A percentile compares a stretch with the other conserved stretches of the same genome.
These are phyloP conservation scores for Danionella cerebrum DNA, from an alignment of 2,113 vertebrate genomes.

Conservation along the genomic window DNA sequence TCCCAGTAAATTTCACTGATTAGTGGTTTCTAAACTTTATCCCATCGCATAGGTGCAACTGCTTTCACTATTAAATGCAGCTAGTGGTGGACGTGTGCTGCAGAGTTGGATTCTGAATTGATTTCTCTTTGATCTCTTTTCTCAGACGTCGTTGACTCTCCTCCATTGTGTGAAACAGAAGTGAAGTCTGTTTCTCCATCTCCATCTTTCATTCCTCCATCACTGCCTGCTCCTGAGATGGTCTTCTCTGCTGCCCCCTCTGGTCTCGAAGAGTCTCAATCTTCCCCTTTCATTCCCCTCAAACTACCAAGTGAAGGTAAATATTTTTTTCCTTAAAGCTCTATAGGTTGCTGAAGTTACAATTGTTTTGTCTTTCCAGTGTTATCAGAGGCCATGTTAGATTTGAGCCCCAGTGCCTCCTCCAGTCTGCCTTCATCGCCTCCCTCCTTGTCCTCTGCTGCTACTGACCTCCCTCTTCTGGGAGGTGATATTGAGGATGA, in stretches of 20 bases:
- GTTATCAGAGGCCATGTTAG: conserved; percentile 51
- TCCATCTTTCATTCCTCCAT: conserved; percentile 45
- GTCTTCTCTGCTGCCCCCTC: conserved; percentile 41
- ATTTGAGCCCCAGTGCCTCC: conserved; percentile 55
- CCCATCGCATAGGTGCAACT: no score
- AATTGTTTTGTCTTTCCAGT: conserved; percentile 37
- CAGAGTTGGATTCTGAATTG: background rate
- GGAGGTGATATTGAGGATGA: conserved; percentile 82
- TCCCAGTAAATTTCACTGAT: no score
- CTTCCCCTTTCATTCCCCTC: conserved; percentile 54
- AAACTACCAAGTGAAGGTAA: conserved; percentile 58
- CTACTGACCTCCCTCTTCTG: conserved; percentile 60
- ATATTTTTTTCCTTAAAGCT: background rate
- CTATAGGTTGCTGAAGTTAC: background rate
- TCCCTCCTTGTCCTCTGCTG: conserved; percentile 59
- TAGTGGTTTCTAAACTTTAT: no score
- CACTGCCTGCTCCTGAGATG: conserved; percentile 47
- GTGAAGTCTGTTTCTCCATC: conserved; percentile 51
- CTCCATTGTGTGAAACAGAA: conserved; percentile 48
- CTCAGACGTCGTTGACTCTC: conserved; percentile 47
- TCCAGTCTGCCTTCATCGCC: conserved; percentile 65
- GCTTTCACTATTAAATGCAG: no score
- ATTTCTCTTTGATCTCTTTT: background rate
- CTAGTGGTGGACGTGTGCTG: no score
- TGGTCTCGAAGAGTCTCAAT: conserved; percentile 52